Evolutionary conservation across 2,113 vertebrate species (phyloP).

Genomic region (Struthidea cinerea): DNA sequence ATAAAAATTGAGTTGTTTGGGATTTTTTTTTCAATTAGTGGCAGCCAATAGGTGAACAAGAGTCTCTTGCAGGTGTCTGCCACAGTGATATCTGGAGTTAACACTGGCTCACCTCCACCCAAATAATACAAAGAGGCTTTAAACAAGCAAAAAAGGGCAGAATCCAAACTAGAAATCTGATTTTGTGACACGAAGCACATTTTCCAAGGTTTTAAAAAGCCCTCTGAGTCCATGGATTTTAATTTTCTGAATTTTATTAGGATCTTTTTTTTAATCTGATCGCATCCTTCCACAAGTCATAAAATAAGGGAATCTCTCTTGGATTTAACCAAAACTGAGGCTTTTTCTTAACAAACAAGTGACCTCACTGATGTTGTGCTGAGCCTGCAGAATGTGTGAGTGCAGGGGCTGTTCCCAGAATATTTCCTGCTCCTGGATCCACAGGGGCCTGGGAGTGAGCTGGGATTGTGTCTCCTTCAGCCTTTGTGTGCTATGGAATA

Average conservation of each 20-base stretch:
- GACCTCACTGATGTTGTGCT: not conserved
- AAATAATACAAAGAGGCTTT: not conserved
- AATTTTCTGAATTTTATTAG: not conserved
- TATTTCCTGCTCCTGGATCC: accelerated
- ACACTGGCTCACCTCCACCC: not conserved
- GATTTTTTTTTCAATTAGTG: not conserved
- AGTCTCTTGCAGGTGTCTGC: not conserved
- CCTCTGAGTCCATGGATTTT: not conserved
- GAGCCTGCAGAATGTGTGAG: not conserved
- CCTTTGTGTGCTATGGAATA: not conserved
- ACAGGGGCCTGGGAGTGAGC: not conserved
- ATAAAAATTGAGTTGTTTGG: not conserved
- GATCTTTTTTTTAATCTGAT: not conserved
- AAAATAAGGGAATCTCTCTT: not conserved
- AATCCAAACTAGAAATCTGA: not conserved
- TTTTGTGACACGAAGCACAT: not conserved
- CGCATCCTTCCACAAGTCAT: not conserved
- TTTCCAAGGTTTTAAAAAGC: not conserved
- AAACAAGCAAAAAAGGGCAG: not conserved
- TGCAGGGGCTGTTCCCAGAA: not conserved
- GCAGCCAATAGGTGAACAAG: not conserved
- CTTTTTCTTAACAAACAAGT: not conserved
- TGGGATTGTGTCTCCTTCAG: not conserved
- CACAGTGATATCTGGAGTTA: not conserved
- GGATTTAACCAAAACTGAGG: not conserved